Base-by-base conservation (phyloP, 2,888 invertebrate species). In the Cistogaster globosa region DNA sequence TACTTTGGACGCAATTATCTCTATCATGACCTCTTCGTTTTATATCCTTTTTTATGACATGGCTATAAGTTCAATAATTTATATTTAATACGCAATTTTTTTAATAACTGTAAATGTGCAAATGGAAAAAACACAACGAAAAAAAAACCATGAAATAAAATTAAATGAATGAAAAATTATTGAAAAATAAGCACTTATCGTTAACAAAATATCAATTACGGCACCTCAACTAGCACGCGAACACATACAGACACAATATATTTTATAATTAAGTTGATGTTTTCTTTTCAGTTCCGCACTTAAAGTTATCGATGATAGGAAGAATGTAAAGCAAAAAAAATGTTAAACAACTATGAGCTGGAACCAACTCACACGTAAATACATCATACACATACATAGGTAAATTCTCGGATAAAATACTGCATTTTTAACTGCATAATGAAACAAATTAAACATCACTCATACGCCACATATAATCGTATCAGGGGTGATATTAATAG, bases 131-230 rank as follows among this genome's bases (percentile, higher is more conserved):
- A 58, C 12, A 16, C 16, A 20, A 62, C 20, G 1, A n/a, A 22
- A 45, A 55, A 55, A 45, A 55, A 55, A 48, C 55, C 68, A 74
- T 58, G 26, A 68, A 74, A 72, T 51, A 58, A 42, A 72, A 74
- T 67, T 12, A 20, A 67, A 51, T 14, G 16, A 65, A 57, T n/a
- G 26, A 57, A 65, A 75, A 6, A 45, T 14, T 38, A 75, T 55
- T 38, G 38, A 55, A 63, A 63, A 48, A 57, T 65, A 65, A 57
- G 68, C 36, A 57, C 68, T 53, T 36, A 51, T 36, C 42, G 62
- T 62, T 45, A 53, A 62, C 18, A 42, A 36, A 74, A 72, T 74
- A 74, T 80, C 53, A 74, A 74, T 72, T 79, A 72, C 11, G 57
- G 22, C 79, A 65, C 57, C 48, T 71, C 65, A 79, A 65, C 72